Conservation (phyloP, 2,888 invertebrate genomes). For the Fabriciana adippe region DNA sequence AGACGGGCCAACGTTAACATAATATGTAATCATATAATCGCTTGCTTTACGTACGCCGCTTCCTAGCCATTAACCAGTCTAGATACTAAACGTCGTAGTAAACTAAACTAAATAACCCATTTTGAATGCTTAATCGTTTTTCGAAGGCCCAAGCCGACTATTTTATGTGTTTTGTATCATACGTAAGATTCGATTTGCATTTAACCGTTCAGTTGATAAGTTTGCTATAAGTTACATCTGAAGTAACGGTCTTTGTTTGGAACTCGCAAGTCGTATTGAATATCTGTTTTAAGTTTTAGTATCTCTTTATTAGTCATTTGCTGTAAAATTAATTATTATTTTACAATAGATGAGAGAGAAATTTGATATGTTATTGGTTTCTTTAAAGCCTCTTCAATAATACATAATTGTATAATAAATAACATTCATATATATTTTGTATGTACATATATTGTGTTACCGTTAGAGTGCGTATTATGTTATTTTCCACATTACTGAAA, state of each 20-base stretch:
- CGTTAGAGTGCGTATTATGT: no score
- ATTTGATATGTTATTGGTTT: no score
- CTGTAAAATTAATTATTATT: no score
- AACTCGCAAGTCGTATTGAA: not conserved
- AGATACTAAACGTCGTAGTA: constrained; percentile 75
- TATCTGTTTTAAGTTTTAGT: not conserved
- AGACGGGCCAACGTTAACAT: constrained; percentile 60
- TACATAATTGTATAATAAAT: no score
- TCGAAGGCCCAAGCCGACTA: constrained; percentile 48
- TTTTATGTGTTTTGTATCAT: constrained; percentile 44
- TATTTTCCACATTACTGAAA: no score
- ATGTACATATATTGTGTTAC: no score
- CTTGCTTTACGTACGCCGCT: constrained; percentile 66
- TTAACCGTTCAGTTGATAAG: constrained; percentile 20
- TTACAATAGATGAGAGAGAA: no score
- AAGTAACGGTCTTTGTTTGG: not conserved
- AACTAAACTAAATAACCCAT: constrained; percentile 70
- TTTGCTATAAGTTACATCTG: constrained; percentile 6
- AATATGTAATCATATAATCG: constrained; percentile 58
- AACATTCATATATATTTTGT: no score
- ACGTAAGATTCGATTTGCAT: constrained; percentile 40
- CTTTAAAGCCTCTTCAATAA: no score
- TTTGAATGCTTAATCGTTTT: constrained; percentile 67
- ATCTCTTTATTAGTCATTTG: not conserved
- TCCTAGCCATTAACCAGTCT: constrained; percentile 72